Evolutionary conservation across 2,113 vertebrate genomes (phyloP), one percentile per base, ranked within the genome.

Genomic region (Turdus rufiventris): DNA sequence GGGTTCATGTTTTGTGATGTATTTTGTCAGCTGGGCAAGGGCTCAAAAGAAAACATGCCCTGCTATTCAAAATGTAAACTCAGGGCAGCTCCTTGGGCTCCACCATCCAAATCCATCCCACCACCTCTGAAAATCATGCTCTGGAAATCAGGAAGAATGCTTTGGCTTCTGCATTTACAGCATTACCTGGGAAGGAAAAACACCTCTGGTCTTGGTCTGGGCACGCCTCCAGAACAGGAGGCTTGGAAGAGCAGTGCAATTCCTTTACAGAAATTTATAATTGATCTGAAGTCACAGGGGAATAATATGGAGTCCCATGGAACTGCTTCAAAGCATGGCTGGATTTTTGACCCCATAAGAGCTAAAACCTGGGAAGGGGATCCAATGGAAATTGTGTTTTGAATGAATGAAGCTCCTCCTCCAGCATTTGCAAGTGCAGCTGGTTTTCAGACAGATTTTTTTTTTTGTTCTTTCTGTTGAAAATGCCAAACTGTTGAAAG

Each of bases 401-500:
- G 63, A 84, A 93, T 88, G 94, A 95, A 92, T 42, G 86, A 94
- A 90, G 40, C 60, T 93, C 85, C 82, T 96, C 72, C 88, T 2
- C 5, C 67, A 60, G 40, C 40, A 71, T 96, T 96, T 96, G 92
- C 72, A 94, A 96, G 56, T 92, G 88, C 96, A 96, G 96, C 95
- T 96, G 96, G 92, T 95, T 93, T 89, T 94, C 91, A 95, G 91
- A 47, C 63, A 58, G 63, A 28, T 38, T 38, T 38, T 60, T 38
- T 38, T 60, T 50, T 72, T 77, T 84, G 53, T 73, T 75, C 63
- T 82, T 70, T 95, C 48, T 86, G 68, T 91, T 95, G 76, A 84
- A 95, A 94, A 96, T 71, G 68, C 95, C 92, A 92, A 93, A 86
- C 80, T 93, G 92, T 96, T 92, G 96, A 96, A 96, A 96, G 92